Conservation (phyloP, 1,140 invertebrate genomes). For the Acromyrmex charruanus region DNA sequence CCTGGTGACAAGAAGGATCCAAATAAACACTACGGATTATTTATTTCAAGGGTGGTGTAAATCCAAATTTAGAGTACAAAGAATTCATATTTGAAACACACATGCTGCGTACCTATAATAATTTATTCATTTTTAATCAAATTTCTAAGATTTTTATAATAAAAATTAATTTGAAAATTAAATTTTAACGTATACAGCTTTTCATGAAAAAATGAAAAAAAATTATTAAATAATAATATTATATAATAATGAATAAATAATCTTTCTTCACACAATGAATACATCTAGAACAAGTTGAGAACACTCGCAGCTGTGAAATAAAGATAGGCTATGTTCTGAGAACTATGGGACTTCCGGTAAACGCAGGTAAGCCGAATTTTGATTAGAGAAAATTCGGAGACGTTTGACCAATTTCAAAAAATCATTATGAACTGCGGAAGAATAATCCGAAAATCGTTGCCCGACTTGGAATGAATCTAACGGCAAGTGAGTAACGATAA, state of each 20-base stretch:
- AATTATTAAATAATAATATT: background rate
- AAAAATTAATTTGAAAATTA: background rate
- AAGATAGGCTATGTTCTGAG: background rate
- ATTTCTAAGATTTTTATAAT: background rate
- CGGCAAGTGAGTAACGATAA: slow-evolving; percentile 44
- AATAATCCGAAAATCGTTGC: slow-evolving; percentile 2
- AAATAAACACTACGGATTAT: slow-evolving; percentile 25
- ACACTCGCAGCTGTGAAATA: background rate
- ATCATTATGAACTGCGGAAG: background rate
- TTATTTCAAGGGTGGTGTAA: background rate
- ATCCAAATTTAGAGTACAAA: slow-evolving; percentile 6
- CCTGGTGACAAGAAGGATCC: slow-evolving; percentile 8
- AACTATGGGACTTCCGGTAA: background rate
- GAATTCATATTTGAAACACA: background rate
- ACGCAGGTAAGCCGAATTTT: slow-evolving; percentile 24
- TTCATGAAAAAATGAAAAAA: background rate
- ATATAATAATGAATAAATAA: slow-evolving; percentile 10
- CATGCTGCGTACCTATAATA: background rate
- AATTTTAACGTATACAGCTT: background rate
- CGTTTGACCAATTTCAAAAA: slow-evolving; percentile 15
- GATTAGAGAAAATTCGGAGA: background rate
- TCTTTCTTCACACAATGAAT: background rate
- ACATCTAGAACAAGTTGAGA: slow-evolving; percentile 17
- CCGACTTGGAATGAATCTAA: slow-evolving; percentile 60
- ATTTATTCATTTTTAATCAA: slow-evolving; percentile 3